phyloP scores from a whole-genome alignment of 2,113 vertebrate species.

The Melospiza georgiana region DNA sequence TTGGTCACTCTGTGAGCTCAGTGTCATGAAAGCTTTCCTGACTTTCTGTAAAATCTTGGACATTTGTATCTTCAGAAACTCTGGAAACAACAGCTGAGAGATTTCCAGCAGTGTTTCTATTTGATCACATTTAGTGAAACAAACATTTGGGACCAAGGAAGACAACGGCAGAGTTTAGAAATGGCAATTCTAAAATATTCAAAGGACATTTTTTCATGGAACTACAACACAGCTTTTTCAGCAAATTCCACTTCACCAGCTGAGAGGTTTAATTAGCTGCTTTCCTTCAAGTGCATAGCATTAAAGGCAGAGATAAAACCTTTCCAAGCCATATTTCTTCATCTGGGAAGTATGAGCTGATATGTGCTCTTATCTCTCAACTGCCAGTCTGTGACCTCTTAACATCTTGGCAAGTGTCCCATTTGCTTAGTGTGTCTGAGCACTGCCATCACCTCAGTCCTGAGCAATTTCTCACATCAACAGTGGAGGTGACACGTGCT shows the following conservation, averaged over 20 bases:
- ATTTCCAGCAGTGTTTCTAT: not conserved
- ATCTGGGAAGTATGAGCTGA: not conserved
- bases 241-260: not conserved
- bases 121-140: not conserved
- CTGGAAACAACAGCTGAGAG: not conserved
- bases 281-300: not conserved
- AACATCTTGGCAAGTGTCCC: not conserved
- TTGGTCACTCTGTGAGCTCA: not conserved
- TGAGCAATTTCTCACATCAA: conserved; percentile 10
- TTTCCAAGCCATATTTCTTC: not conserved
- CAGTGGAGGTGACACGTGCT: not conserved
- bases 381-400: not conserved
- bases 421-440: not conserved
- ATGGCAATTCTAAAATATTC: not conserved
- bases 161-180: not conserved
- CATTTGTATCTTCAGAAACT: not conserved
- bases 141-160: not conserved
- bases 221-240: not conserved
- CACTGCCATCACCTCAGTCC: not conserved
- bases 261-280: not conserved
- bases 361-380: not conserved
- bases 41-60: not conserved
- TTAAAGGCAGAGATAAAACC: not conserved
- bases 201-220: not conserved
- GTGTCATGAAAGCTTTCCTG: not conserved